A percentile compares a stretch with the other conserved stretches of the same genome.
Evolutionary conservation across 1,140 invertebrate species (phyloP).

Genomic region (Periplaneta americana): DNA sequence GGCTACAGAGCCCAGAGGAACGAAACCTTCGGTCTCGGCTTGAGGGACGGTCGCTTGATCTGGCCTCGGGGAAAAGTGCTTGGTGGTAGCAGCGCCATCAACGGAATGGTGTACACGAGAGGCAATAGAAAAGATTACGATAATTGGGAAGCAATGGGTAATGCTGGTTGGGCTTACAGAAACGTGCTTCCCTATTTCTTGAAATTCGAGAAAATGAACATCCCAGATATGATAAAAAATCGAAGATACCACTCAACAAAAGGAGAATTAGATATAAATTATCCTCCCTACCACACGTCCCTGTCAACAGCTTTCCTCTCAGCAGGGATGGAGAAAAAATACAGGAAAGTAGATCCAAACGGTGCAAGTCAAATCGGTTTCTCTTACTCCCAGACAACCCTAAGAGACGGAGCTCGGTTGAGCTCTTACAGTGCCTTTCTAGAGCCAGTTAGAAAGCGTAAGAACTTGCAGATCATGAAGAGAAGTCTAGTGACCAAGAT

Average conservation of each 20-base stretch:
- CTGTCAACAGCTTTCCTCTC: too few species aligned
- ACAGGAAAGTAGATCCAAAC: not conserved
- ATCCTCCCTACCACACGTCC: too few species aligned
- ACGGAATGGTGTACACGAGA: conserved; percentile 75
- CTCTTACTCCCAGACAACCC: conserved; percentile 2
- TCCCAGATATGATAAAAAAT: too few species aligned
- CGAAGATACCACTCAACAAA: too few species aligned
- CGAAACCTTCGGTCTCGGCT: too few species aligned
- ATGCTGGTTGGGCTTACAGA: conserved; percentile 45
- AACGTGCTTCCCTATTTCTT: conserved; percentile 41
- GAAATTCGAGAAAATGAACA: conserved; percentile 37
- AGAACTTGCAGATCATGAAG: conserved; percentile 58
- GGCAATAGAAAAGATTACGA: conserved; percentile 72
- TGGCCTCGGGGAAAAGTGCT: conserved; percentile 2
- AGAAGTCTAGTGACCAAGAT: conserved; percentile 55
- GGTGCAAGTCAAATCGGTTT: not conserved
- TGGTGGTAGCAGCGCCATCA: conserved; percentile 64
- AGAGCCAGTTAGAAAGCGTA: conserved; percentile 43
- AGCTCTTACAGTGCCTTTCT: conserved; percentile 53
- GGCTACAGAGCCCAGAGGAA: too few species aligned
- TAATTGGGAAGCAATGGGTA: conserved; percentile 48
- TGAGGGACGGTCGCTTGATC: conserved; percentile 22
- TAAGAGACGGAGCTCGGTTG: conserved; percentile 44
- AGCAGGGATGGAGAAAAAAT: too few species aligned
- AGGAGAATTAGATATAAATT: too few species aligned